Conservation (phyloP, 2,113 vertebrate species). For the Sprattus sprattus region DNA sequence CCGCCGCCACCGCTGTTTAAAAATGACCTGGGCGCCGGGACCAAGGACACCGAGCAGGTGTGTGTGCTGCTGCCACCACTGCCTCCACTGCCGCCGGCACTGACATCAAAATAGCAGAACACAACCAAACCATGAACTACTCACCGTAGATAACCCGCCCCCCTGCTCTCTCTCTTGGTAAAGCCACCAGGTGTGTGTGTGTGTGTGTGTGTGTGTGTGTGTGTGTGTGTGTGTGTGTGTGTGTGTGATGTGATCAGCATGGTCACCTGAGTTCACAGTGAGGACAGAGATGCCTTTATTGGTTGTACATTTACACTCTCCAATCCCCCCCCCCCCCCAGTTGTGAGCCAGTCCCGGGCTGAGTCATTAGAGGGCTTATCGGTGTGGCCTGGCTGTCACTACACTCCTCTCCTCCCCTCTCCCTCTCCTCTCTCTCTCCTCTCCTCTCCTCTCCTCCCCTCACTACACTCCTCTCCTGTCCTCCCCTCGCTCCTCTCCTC, state of each 20-base stretch:
- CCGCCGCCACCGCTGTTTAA: slow-evolving; percentile 67
- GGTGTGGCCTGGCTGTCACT: slow-evolving; percentile 1
- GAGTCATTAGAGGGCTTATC: slow-evolving; percentile 33
- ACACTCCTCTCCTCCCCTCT: not conserved
- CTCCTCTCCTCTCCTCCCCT: no score
- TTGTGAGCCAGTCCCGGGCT: slow-evolving; percentile 10
- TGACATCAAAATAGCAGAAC: not conserved
- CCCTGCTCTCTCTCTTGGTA: not conserved
- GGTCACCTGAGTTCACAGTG: slow-evolving; percentile 22
- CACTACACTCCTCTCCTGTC: no score
- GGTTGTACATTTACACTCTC: slow-evolving; percentile 4
- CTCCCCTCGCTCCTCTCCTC: not conserved
- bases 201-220: no score
- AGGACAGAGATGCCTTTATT: slow-evolving; percentile 17
- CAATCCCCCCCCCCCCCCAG: not conserved
- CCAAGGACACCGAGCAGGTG: slow-evolving; percentile 53
- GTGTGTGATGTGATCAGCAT: slow-evolving; percentile 11
- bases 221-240: no score
- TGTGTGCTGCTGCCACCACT: slow-evolving; percentile 9
- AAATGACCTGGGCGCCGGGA: slow-evolving; percentile 68
- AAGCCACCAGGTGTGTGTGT: not conserved
- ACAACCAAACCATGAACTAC: not conserved
- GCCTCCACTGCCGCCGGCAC: not conserved
- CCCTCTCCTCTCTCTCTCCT: no score
- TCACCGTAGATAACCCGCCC: not conserved